These are phyloP conservation scores for Oryctolagus cuniculus DNA, from an alignment of 2,113 vertebrate genomes.

Conservation along the genomic window mOryCun1.1 NC_091438.1:36999501-37000000, in stretches of 20 bases:
- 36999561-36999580: no score
- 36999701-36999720: background rate
- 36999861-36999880: background rate
- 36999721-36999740: background rate
- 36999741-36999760: background rate
- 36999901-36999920: background rate
- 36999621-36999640: background rate
- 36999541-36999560: no score
- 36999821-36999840: background rate
- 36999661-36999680: background rate
- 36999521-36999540: no score
- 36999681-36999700: background rate
- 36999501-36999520: no score
- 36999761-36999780: background rate
- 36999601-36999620: no score
- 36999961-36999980: background rate
- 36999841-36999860: background rate
- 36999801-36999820: background rate
- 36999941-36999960: background rate
- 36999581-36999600: no score
- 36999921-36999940: background rate
- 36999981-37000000: background rate
- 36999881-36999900: slow-evolving; percentile 20
- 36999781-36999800: background rate
- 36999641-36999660: background rate